Base-by-base conservation (phyloP, 1,140 invertebrate species). In the Solen grandis region DNA sequence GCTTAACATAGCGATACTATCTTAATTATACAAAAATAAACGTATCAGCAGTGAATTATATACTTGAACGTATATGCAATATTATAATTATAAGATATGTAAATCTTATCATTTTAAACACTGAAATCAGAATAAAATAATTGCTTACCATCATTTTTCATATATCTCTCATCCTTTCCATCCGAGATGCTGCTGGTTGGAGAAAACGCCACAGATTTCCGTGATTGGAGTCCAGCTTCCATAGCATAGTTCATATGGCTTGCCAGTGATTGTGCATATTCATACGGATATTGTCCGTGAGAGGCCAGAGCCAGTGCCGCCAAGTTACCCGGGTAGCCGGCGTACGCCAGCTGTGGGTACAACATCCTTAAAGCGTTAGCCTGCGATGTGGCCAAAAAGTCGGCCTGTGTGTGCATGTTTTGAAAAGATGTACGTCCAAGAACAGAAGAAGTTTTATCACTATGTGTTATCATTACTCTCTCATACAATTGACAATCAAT, bases 131-230 rank as follows among this genome's bases (percentile, higher is more conserved):
- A n/a, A n/a, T n/a, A n/a, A n/a, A n/a, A n/a, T n/a, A n/a, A n/a
- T n/a, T n/a, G n/a, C n/a, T 65, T 65, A 76, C 46, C 74, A 38
- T 68, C 52, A 33, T 52, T 76, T 60, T 73, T 73, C 10, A 60
- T 36, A 29, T 78, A 78, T 68, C 63, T 38, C 52, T 78, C 75
- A 16, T 78, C 75, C 16, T 78, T 78, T 22, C 75, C 77, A 36
- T 80, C 77, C 2, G 77, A 80, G n/a, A 80, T 72, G n/a, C 65
- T 70, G 31, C 77, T 80, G 46, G 72, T 80, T 19, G 77, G 77
- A 25, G 77, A 80, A n/a, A 80, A 54, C 27, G 22, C 69, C 59
- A 73, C 36, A 27, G 77, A 72, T 66, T 78, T 78, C 60, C 75
- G 25, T n/a, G 63, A 25, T 5, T 63, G 19, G 55, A 78, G 46